These are phyloP conservation scores for Pherbina coryleti DNA, from an alignment of 2,888 invertebrate species.

Conservation along the genomic window DNA sequence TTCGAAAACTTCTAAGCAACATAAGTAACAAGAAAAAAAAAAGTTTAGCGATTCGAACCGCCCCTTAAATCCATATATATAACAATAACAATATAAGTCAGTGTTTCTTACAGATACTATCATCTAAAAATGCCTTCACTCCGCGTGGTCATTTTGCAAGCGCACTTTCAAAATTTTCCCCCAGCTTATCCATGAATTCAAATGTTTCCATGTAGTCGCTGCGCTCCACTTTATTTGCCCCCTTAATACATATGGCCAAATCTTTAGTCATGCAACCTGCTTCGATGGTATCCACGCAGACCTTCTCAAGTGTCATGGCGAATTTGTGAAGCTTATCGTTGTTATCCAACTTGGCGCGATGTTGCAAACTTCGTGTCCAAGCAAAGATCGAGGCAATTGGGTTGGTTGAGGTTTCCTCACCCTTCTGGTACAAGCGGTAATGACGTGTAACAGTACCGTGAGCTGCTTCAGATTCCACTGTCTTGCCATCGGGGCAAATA, in stretches of 20 bases:
- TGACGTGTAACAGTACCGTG: slow-evolving; percentile 97
- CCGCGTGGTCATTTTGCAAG: slow-evolving; percentile 54
- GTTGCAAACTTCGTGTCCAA: slow-evolving; percentile 94
- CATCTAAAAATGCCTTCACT: background rate
- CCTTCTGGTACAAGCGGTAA: slow-evolving; percentile 89
- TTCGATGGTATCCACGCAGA: slow-evolving; percentile 96
- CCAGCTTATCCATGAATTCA: slow-evolving; percentile 95
- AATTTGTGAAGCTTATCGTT: slow-evolving; percentile 84
- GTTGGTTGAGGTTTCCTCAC: slow-evolving; percentile 98
- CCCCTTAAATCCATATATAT: too few species aligned
- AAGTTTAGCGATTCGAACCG: background rate
- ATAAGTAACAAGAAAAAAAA: background rate
- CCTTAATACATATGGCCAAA: slow-evolving; percentile 97
- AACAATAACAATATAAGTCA: too few species aligned
- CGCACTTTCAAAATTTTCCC: slow-evolving; percentile 80
- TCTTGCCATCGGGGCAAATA: slow-evolving; percentile 97
- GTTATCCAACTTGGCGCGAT: slow-evolving; percentile 93
- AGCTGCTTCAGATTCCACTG: slow-evolving; percentile 97
- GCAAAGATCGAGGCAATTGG: slow-evolving; percentile 99
- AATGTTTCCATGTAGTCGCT: slow-evolving; percentile 96
- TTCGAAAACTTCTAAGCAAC: background rate
- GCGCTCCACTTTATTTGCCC: slow-evolving; percentile 79
- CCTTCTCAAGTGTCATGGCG: slow-evolving; percentile 87
- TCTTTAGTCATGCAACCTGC: slow-evolving; percentile 97
- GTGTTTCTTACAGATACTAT: background rate